Evolutionary conservation across 2,888 invertebrate genomes (phyloP).

Genomic region (Eupithecia vulgata): DNA sequence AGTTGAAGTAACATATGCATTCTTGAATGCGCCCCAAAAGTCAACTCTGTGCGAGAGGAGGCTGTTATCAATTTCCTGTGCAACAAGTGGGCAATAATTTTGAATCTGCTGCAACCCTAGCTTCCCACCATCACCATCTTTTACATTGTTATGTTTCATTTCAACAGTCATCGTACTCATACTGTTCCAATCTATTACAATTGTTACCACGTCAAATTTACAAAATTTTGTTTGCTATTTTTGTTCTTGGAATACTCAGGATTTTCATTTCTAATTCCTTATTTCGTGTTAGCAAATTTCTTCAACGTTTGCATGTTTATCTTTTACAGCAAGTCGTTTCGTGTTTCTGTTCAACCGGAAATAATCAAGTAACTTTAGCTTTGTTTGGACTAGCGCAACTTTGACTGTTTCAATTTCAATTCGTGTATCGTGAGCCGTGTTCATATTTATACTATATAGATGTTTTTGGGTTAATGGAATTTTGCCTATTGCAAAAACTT

Average conservation of each 20-base stretch:
- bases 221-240: conserved; percentile 51
- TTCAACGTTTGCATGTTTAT: conserved; percentile 76
- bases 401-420: conserved; percentile 56
- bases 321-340: conserved; percentile 70
- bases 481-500: conserved; percentile 4
- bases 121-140: conserved; percentile 53
- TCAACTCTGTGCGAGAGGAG: conserved; percentile 64
- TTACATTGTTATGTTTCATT: conserved; percentile 48
- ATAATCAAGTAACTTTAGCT: conserved; percentile 71
- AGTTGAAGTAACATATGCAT: conserved; percentile 57
- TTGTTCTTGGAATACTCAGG: conserved; percentile 61
- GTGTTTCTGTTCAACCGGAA: conserved; percentile 69
- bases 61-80: conserved; percentile 80
- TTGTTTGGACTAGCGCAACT: conserved; percentile 60
- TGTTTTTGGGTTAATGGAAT: conserved; percentile 40
- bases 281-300: conserved; percentile 69
- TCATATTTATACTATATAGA: conserved; percentile 34
- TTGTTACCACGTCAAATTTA: conserved; percentile 32
- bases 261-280: conserved; percentile 68
- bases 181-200: conserved; percentile 13
- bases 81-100: conserved; percentile 83
- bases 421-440: conserved; percentile 37
- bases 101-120: conserved; percentile 71
- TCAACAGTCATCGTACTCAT: conserved; percentile 50
- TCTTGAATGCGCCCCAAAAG: conserved; percentile 75